These are phyloP conservation scores for Burhinus bistriatus DNA, from an alignment of 2,113 vertebrate genomes.

Conservation along the genomic window DNA sequence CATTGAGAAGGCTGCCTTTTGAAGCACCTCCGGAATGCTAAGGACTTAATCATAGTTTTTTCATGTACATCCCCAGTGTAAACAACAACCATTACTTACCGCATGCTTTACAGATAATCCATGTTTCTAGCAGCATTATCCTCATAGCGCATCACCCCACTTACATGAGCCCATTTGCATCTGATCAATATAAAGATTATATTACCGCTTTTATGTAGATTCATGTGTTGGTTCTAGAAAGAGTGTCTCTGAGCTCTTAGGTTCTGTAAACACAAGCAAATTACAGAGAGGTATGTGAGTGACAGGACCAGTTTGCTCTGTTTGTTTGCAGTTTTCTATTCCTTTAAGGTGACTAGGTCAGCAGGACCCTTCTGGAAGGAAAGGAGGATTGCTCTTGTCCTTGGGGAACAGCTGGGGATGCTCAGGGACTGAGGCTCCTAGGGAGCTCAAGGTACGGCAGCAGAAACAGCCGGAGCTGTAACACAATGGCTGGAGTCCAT, in stretches of 20 bases:
- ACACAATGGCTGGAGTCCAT: not conserved
- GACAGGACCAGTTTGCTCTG: not conserved
- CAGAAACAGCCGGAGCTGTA: not conserved
- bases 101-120: rapidly evolving
- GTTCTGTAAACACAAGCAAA: not conserved
- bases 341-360: not conserved
- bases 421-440: not conserved
- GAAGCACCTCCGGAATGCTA: not conserved
- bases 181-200: not conserved
- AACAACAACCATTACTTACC: not conserved
- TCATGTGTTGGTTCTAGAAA: not conserved
- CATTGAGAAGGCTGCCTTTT: not conserved
- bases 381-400: not conserved
- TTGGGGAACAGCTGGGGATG: not conserved
- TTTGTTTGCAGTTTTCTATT: not conserved
- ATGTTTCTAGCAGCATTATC: not conserved
- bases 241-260: not conserved
- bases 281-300: not conserved
- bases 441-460: not conserved
- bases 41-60: not conserved
- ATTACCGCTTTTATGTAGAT: not conserved
- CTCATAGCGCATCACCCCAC: not conserved
- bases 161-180: not conserved
- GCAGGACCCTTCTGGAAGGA: not conserved
- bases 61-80: not conserved